phyloP scores from a whole-genome alignment of 2,797 vertebrate genomes.

The Phaenicophaeus curvirostris region DNA sequence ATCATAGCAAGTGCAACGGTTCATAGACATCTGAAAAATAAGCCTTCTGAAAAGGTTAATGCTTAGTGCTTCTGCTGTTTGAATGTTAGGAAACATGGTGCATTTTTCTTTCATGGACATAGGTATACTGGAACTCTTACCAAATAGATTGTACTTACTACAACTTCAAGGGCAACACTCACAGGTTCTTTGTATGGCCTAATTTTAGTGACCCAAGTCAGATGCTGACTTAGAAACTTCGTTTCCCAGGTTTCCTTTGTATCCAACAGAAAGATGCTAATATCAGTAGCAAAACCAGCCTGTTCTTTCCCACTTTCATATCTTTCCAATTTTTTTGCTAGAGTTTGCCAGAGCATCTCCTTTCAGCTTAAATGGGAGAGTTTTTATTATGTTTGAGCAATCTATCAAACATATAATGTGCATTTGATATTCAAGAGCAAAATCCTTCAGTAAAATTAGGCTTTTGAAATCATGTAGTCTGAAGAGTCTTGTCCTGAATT shows the following conservation, averaged over 20 bases:
- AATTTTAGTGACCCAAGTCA: not conserved
- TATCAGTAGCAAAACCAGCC: not conserved
- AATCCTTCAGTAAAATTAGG: not conserved
- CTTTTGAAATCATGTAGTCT: not conserved
- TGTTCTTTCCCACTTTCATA: not conserved
- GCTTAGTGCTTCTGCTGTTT: not conserved
- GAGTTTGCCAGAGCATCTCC: not conserved
- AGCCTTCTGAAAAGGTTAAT: not conserved
- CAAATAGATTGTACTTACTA: not conserved
- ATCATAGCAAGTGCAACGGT: not conserved
- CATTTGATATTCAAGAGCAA: not conserved
- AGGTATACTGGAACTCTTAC: not conserved
- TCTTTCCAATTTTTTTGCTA: not conserved
- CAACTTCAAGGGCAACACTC: not conserved
- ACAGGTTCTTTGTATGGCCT: not conserved
- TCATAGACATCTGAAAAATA: not conserved
- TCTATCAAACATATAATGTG: not conserved
- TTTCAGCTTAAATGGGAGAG: not conserved
- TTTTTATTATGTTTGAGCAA: not conserved
- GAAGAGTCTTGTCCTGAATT: not conserved
- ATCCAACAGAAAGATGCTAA: not conserved
- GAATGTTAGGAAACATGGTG: accelerated
- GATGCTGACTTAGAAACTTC: not conserved
- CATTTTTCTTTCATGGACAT: not conserved
- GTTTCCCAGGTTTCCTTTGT: not conserved